Percentiles rank a stretch among this genome's conserved stretches.
These are phyloP conservation scores for Phoebastria nigripes DNA, from an alignment of 2,797 vertebrate genomes.

Conservation along the genomic window DNA sequence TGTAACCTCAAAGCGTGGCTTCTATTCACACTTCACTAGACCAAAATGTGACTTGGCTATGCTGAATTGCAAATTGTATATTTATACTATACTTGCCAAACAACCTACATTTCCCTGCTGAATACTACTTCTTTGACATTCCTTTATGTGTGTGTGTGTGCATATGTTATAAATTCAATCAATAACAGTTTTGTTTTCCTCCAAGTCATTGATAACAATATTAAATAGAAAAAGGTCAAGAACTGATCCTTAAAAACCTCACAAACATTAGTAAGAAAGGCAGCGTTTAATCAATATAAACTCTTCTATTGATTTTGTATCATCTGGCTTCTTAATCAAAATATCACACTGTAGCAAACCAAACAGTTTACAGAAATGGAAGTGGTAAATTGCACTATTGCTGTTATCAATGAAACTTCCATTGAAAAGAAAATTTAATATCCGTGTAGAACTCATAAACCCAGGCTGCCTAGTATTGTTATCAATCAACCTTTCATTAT, in stretches of 20 bases:
- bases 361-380: neutral
- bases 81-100: neutral
- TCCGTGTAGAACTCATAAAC: neutral
- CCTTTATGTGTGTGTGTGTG: neutral
- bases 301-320: constrained; percentile 41
- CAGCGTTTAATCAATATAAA: constrained; percentile 5
- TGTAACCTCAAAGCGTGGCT: neutral
- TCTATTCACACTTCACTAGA: neutral
- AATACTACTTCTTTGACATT: neutral
- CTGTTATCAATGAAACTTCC: neutral
- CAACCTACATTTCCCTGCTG: neutral
- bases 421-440: neutral
- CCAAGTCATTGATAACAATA: neutral
- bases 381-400: neutral
- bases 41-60: neutral
- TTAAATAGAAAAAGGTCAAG: constrained; percentile 15
- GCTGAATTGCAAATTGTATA: neutral
- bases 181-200: neutral
- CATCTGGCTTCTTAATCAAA: constrained; percentile 35
- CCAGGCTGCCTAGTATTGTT: neutral
- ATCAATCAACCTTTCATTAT: neutral
- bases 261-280: neutral
- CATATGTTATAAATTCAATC: neutral
- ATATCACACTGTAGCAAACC: neutral
- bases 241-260: neutral